Conservation (phyloP, 2,888 invertebrate genomes). For the Apotomis turbidana region DNA sequence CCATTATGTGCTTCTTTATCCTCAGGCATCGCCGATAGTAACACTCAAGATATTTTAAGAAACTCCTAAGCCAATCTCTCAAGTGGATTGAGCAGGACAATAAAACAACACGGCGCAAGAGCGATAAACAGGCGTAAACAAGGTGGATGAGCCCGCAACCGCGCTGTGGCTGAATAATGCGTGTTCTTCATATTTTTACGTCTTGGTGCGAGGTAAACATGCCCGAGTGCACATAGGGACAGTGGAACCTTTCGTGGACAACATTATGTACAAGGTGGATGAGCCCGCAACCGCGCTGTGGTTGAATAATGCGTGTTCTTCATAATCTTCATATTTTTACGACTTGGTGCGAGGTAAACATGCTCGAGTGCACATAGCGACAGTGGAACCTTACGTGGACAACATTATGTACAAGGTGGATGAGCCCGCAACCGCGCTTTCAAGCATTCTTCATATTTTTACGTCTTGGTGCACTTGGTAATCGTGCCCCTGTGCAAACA, state of each 20-base stretch:
- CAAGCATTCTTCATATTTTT: constrained; percentile 62
- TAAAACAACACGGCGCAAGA: constrained; percentile 19
- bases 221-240: constrained; percentile 17
- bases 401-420: constrained; percentile 33
- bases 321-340: constrained; percentile 62
- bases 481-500: constrained; percentile 55
- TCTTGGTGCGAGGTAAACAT: constrained; percentile 70
- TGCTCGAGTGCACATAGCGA: constrained; percentile 39
- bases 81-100: constrained; percentile 29
- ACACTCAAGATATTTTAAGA: constrained; percentile 1
- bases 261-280: constrained; percentile 34
- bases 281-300: constrained; percentile 34
- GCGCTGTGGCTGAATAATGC: constrained; percentile 53
- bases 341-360: constrained; percentile 69
- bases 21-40: background rate
- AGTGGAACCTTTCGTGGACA: background rate
- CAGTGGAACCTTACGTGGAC: background rate
- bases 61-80: constrained; percentile 26
- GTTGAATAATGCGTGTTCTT: constrained; percentile 56
- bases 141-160: constrained; percentile 37
- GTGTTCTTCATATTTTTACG: constrained; percentile 58
- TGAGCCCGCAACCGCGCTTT: constrained; percentile 29
- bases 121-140: constrained; percentile 32
- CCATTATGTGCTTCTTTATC: background rate
- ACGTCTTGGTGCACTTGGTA: constrained; percentile 63